These are phyloP conservation scores for Hypercompe scribonia DNA, from an alignment of 2,888 invertebrate genomes.

Conservation along the genomic window DNA sequence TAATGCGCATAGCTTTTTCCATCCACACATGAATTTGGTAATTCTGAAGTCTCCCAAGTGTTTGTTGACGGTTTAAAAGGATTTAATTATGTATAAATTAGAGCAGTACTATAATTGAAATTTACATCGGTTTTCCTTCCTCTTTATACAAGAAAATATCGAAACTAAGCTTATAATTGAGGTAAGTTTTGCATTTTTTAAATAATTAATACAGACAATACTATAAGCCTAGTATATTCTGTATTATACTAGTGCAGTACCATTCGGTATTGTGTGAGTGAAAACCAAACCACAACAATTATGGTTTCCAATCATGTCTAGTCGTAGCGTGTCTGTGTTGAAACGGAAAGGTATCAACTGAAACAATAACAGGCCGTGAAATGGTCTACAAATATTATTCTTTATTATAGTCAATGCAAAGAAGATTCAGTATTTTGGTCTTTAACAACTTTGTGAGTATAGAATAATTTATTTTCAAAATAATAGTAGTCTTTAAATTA, in stretches of 20 bases:
- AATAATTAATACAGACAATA: background rate
- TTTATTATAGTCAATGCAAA: slow-evolving; percentile 1
- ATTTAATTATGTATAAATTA: background rate
- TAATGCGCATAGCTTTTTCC: background rate
- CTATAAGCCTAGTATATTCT: background rate
- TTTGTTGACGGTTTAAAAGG: background rate
- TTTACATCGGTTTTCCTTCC: background rate
- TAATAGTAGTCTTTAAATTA: background rate
- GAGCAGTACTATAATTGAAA: background rate
- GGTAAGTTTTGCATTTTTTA: background rate
- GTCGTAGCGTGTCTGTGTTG: slow-evolving; percentile 18
- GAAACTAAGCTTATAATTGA: background rate
- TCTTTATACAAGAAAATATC: background rate
- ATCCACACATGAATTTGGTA: background rate
- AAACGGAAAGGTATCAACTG: slow-evolving; percentile 38
- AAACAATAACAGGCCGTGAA: slow-evolving; percentile 37
- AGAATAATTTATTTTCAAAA: background rate
- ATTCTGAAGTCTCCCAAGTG: background rate
- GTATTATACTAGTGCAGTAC: background rate
- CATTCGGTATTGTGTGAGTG: background rate
- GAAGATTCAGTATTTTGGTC: background rate
- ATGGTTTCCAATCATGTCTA: slow-evolving; percentile 23
- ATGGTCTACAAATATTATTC: slow-evolving; percentile 21
- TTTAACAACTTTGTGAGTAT: background rate
- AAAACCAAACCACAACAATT: slow-evolving; percentile 13